Evolutionary conservation across 2,113 vertebrate genomes (phyloP), one percentile per base, ranked within the genome.

Genomic region (Neogobius melanostomus): DNA sequence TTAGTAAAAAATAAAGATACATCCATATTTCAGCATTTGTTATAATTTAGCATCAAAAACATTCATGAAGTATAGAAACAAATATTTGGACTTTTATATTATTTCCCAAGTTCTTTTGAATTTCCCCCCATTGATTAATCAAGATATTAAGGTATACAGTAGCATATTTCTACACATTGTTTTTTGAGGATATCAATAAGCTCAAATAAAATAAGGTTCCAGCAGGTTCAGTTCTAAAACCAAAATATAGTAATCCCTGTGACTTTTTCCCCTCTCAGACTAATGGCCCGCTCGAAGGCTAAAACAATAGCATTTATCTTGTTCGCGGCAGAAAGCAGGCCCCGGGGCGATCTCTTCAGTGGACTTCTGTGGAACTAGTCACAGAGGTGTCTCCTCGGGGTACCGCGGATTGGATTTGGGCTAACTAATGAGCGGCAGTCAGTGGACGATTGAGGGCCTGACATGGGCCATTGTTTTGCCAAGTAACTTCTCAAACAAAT

Each of bases 281-380:
- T 85, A 88, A 89, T 85, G 75, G 78, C 81, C 78, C 69, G 84
- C 88, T 85, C 12, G 56, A 71, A 76, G 87, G 83, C 80, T 82
- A 76, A 87, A 87, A 84, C 85, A 85, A 83, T 80, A 79, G 80
- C 82, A 80, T 87, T 86, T 75, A 81, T 89, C 86, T 87, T 81
- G 82, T 83, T 79, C 72, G 71, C 7, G 8, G 79, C 52, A 74
- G 68, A 59, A 59, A 79, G 69, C 72, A 46, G 42, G 69, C 62
- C 85, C 81, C 73, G 47, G 14, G 82, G 86, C 83, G 64, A 57
- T 68, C 72, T 74, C 81, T 83, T 88, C 66, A 65, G 72, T 21
- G 4, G 48, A 72, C 79, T 69, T 43, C 49, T 68, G 75, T 61
- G 69, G 50, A 66, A 71, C 74, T 45, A 68, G 77, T 78, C 67